A percentile compares a stretch with the other conserved stretches of the same genome.
phyloP scores from a whole-genome alignment of 2,888 invertebrate genomes.

The Cremastinae sp. region DNA sequence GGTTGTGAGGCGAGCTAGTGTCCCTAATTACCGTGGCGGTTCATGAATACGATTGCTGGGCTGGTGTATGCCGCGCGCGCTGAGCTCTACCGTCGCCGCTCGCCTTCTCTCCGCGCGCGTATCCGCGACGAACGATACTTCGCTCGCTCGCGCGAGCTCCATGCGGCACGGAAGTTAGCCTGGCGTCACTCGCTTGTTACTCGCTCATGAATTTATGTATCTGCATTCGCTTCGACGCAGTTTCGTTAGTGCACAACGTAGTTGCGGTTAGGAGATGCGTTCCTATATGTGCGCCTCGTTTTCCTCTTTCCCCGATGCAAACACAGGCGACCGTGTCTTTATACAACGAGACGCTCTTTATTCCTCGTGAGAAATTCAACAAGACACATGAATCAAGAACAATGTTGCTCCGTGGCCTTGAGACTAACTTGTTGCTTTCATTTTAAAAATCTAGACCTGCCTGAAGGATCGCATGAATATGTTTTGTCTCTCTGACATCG shows the following conservation, averaged over 20 bases:
- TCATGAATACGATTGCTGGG: slow-evolving; percentile 80
- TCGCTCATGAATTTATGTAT: slow-evolving; percentile 80
- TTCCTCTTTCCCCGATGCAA: slow-evolving; percentile 22
- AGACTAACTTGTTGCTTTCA: slow-evolving; percentile 9
- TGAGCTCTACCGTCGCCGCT: slow-evolving; percentile 46
- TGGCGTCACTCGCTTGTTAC: slow-evolving; percentile 79
- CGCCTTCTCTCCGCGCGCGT: slow-evolving; percentile 27
- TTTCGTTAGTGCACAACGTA: slow-evolving; percentile 63
- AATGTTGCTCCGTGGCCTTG: no score
- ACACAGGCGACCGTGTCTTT: neutral
- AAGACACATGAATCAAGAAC: no score
- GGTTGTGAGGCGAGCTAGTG: slow-evolving; percentile 79
- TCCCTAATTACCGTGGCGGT: slow-evolving; percentile 80
- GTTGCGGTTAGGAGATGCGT: slow-evolving; percentile 47
- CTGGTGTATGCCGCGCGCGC: slow-evolving; percentile 52
- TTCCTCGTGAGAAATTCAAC: no score
- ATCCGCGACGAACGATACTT: slow-evolving; percentile 14
- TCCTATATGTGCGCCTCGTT: slow-evolving; percentile 8
- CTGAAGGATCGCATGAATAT: no score
- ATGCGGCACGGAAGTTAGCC: slow-evolving; percentile 79
- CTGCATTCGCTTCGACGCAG: slow-evolving; percentile 77
- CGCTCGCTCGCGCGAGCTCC: slow-evolving; percentile 17
- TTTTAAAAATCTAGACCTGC: no score
- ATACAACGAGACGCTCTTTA: neutral
- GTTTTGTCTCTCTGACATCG: no score